Evolutionary conservation across 2,888 invertebrate genomes (phyloP).

Genomic region (Argyresthia goedartella): DNA sequence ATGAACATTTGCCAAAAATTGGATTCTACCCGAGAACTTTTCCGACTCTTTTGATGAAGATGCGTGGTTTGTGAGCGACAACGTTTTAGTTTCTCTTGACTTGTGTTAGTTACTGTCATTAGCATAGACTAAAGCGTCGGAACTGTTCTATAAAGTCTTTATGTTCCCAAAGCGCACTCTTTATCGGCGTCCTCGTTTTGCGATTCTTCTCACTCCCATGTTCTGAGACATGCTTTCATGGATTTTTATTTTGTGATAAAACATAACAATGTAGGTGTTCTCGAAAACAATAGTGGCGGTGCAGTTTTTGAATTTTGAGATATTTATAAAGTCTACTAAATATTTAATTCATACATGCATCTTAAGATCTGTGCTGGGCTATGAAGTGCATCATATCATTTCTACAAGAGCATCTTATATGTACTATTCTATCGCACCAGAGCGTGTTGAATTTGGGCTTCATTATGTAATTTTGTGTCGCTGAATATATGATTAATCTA

Average conservation of each 20-base stretch:
- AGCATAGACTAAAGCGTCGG: slow-evolving; percentile 54
- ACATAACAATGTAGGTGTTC: slow-evolving; percentile 47
- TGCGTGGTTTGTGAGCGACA: slow-evolving; percentile 37
- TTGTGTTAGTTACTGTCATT: slow-evolving; percentile 57
- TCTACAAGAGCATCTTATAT: slow-evolving; percentile 2
- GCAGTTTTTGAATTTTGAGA: slow-evolving; percentile 55
- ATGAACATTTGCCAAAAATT: slow-evolving; percentile 15
- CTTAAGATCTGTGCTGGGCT: slow-evolving; percentile 59
- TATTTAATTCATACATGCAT: slow-evolving; percentile 39
- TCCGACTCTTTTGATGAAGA: slow-evolving; percentile 26
- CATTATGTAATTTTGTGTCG: too few relatives aligned
- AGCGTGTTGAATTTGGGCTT: too few relatives aligned
- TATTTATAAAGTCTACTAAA: slow-evolving; percentile 51
- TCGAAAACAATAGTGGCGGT: slow-evolving; percentile 45
- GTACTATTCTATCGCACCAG: too few relatives aligned
- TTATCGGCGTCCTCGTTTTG: slow-evolving; percentile 37
- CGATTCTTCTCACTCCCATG: slow-evolving; percentile 42
- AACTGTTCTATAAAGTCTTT: slow-evolving; percentile 63
- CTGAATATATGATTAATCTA: too few relatives aligned
- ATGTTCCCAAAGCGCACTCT: slow-evolving; percentile 50
- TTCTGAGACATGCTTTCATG: slow-evolving; percentile 71
- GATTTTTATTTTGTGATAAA: slow-evolving; percentile 31
- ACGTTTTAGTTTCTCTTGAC: slow-evolving; percentile 35
- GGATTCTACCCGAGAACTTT: slow-evolving; percentile 34
- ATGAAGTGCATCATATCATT: slow-evolving; percentile 66